phyloP scores from a whole-genome alignment of 2,797 vertebrate species.

The Falco rusticolus region DNA sequence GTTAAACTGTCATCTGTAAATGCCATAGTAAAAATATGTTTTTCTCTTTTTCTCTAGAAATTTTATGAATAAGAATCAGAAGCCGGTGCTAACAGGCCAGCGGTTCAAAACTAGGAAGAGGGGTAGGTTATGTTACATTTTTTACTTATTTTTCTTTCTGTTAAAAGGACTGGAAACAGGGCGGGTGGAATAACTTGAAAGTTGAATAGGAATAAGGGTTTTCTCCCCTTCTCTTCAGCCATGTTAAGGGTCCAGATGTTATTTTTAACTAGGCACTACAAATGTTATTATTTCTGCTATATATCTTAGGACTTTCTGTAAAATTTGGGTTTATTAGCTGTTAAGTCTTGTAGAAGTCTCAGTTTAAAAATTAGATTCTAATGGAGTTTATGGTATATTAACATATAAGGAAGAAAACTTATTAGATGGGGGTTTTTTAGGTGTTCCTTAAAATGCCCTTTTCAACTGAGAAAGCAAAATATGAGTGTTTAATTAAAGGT shows the following conservation, averaged over 20 bases:
- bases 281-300: neutral
- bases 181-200: neutral
- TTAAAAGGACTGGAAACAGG: neutral
- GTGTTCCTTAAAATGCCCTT: neutral
- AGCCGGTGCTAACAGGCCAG: slow-evolving; percentile 96
- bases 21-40: neutral
- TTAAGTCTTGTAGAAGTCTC: neutral
- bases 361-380: neutral
- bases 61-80: slow-evolving; percentile 99
- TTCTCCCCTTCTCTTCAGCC: neutral
- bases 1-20: neutral
- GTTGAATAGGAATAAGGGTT: neutral
- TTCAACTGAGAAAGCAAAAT: neutral
- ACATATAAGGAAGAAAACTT: neutral
- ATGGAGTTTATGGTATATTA: neutral
- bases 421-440: neutral
- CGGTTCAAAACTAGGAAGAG: slow-evolving; percentile 97
- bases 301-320: neutral
- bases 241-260: neutral
- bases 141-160: neutral
- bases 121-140: slow-evolving; percentile 79
- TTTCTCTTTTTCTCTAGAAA: slow-evolving; percentile 78
- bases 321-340: neutral
- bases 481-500: neutral
- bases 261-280: neutral